A percentile compares a stretch with the other conserved stretches of the same genome.
phyloP scores from a whole-genome alignment of 2,797 vertebrate genomes.

The Taeniopygia guttata region DNA sequence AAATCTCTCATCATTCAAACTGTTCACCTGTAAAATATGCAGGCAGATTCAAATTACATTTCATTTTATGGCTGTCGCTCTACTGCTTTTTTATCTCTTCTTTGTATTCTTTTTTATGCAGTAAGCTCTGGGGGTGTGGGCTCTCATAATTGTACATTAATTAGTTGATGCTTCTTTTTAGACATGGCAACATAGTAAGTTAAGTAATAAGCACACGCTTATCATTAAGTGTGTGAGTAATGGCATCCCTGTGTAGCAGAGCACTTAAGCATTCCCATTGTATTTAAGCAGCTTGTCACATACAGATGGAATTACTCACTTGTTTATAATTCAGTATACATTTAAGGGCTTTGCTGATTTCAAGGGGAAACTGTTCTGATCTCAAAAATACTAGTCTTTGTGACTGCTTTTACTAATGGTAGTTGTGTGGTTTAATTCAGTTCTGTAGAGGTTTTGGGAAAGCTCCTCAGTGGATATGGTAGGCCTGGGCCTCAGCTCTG shows the following conservation, averaged over 20 bases:
- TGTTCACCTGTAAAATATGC: constrained; percentile 4
- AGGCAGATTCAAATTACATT: neutral
- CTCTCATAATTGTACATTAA: neutral
- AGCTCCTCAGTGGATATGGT: neutral
- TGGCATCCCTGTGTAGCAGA: neutral
- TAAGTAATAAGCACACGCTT: neutral
- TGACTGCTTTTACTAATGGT: neutral
- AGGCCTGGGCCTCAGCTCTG: neutral
- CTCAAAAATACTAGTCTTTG: neutral
- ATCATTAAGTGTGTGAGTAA: neutral
- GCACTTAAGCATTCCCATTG: neutral
- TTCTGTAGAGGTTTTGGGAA: neutral
- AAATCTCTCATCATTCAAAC: neutral
- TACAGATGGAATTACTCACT: constrained; percentile 8
- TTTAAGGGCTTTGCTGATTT: neutral
- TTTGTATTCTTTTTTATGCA: neutral
- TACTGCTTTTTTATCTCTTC: neutral
- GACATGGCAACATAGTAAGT: neutral
- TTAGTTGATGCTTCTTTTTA: constrained; percentile 1
- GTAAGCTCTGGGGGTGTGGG: neutral
- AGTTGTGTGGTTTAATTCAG: neutral
- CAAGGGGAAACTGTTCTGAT: neutral
- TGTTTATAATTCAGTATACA: neutral
- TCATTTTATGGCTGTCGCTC: neutral
- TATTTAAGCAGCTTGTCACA: neutral